Conservation (phyloP, 37 sponge, comb jelly and placozoan species). For the Aphrocallistes beatrix region DNA sequence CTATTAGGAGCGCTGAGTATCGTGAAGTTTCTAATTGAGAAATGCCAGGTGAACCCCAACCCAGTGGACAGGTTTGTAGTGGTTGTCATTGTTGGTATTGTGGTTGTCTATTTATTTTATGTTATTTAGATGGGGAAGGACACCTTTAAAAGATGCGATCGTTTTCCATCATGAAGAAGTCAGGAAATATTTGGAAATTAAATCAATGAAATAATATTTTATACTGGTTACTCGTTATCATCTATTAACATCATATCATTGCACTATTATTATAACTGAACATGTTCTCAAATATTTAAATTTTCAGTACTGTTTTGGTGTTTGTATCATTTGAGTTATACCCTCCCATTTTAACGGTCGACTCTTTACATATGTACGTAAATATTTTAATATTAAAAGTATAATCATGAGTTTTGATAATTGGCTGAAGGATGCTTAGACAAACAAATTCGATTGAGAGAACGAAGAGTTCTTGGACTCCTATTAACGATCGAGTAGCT, state of each 20-base stretch:
- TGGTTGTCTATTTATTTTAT: not conserved
- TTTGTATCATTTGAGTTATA: not conserved
- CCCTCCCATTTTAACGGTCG: not conserved
- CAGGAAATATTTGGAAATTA: not conserved
- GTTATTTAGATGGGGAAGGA: conserved; percentile 32
- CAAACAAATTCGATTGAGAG: not conserved
- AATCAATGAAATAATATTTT: not conserved
- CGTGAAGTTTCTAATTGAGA: conserved; percentile 32
- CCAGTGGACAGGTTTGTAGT: conserved; percentile 32
- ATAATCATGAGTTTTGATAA: no score
- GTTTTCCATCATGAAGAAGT: conserved; percentile 27
- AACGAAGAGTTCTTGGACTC: conserved; percentile 66
- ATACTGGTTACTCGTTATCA: not conserved
- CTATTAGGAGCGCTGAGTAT: not conserved
- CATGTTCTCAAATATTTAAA: not conserved
- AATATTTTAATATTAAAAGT: no score
- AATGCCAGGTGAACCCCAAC: conserved; percentile 29
- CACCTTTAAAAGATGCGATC: conserved; percentile 45
- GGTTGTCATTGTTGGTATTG: no score
- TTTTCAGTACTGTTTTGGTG: not conserved
- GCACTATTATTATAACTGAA: not conserved
- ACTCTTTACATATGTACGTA: not conserved
- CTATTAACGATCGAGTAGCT: conserved; percentile 23
- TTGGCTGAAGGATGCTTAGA: no score
- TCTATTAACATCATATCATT: not conserved